Conservation (phyloP, 2,113 vertebrate genomes). For the Cyanoramphus novaezelandiae region DNA sequence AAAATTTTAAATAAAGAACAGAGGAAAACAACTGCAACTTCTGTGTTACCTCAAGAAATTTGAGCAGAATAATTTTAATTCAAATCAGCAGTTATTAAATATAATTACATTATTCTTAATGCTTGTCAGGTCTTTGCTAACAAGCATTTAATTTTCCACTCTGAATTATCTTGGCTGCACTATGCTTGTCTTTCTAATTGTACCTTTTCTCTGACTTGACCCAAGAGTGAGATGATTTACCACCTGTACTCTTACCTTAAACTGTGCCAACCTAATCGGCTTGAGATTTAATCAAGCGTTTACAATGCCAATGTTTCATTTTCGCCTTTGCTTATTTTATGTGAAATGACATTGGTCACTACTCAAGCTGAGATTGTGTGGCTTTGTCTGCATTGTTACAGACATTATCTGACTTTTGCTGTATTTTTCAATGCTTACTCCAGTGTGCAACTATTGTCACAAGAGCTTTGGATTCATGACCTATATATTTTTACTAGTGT, state of each 20-base stretch:
- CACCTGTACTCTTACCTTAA: conserved; percentile 25
- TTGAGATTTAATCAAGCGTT: background rate
- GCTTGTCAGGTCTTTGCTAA: conserved; percentile 17
- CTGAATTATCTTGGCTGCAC: conserved; percentile 10
- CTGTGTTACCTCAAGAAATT: background rate
- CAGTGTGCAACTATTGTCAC: background rate
- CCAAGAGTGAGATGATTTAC: conserved; percentile 38
- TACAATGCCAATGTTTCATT: conserved; percentile 19
- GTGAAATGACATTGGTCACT: background rate
- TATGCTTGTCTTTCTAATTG: conserved; percentile 57
- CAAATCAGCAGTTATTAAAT: conserved; percentile 33
- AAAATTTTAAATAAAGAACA: background rate
- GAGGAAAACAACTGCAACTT: background rate
- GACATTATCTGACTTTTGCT: background rate
- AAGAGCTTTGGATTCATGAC: background rate
- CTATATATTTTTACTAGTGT: background rate
- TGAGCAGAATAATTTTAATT: conserved; percentile 10
- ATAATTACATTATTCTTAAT: background rate
- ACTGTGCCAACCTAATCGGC: conserved; percentile 4
- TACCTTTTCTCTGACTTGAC: conserved; percentile 36
- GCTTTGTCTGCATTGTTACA: background rate
- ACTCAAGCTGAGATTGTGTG: background rate
- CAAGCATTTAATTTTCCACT: conserved; percentile 47
- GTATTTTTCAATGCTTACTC: background rate
- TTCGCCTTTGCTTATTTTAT: conserved; percentile 30